Evolutionary conservation across 2,797 vertebrate species (phyloP).

Genomic region (Orientallactaga sibirica): DNA sequence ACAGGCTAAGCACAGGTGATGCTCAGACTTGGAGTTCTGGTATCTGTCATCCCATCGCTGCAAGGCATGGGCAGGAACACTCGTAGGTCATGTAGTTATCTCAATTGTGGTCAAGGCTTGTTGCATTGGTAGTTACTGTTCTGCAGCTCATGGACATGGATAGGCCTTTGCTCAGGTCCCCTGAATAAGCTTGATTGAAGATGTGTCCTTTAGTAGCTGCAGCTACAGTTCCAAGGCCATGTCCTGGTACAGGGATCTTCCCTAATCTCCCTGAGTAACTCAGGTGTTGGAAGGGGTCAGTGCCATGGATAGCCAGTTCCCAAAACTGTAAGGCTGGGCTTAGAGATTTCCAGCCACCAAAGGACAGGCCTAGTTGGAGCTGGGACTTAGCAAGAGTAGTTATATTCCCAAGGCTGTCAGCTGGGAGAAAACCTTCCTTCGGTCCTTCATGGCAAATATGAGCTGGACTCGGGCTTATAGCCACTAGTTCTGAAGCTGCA

Average conservation of each 20-base stretch:
- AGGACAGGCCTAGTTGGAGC: neutral
- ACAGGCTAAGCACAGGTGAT: neutral
- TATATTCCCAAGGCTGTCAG: too few relatives aligned
- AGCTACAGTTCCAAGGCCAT: too few relatives aligned
- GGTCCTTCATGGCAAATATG: neutral
- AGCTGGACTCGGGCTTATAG: neutral
- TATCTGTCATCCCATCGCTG: neutral
- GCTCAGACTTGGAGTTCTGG: neutral
- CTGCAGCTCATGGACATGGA: neutral
- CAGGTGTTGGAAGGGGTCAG: neutral
- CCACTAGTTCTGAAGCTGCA: neutral
- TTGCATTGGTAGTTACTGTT: neutral
- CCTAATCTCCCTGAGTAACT: neutral
- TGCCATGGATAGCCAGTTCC: neutral
- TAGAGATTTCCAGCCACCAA: neutral
- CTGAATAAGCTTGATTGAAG: neutral
- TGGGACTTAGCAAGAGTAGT: neutral
- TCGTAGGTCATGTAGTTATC: neutral
- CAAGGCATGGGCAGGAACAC: neutral
- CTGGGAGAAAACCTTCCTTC: neutral
- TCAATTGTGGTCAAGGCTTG: neutral
- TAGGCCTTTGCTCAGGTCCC: neutral
- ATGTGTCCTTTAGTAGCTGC: neutral
- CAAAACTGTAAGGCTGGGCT: neutral
- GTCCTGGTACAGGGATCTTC: neutral